phyloP scores from a whole-genome alignment of 2,888 invertebrate species.

The Athalia rosae region DNA sequence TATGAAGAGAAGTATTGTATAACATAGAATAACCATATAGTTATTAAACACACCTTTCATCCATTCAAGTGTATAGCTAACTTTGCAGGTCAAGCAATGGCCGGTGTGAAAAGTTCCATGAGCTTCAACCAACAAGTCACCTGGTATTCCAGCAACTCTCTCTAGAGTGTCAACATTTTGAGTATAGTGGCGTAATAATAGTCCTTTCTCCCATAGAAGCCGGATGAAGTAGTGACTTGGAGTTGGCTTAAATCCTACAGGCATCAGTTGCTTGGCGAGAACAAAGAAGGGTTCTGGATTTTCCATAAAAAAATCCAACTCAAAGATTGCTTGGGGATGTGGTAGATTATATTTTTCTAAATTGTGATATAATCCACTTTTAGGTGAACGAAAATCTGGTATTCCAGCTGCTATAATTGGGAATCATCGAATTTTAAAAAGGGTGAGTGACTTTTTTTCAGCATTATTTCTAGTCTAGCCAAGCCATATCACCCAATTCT shows the following conservation, averaged over 20 bases:
- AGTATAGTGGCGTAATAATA: slow-evolving; percentile 85
- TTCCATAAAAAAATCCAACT: slow-evolving; percentile 88
- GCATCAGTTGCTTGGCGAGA: slow-evolving; percentile 92
- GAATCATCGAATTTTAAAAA: not conserved
- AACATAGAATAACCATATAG: too few species aligned
- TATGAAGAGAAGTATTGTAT: not conserved
- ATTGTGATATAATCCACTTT: slow-evolving; percentile 93
- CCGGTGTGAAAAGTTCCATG: slow-evolving; percentile 95
- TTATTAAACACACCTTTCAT: slow-evolving; percentile 82
- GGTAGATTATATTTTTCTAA: slow-evolving; percentile 93
- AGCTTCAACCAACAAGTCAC: slow-evolving; percentile 92
- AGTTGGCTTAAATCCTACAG: slow-evolving; percentile 92
- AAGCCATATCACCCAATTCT: not conserved
- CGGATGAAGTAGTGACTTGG: slow-evolving; percentile 93
- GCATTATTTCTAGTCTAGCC: not conserved
- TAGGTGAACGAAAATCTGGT: slow-evolving; percentile 96
- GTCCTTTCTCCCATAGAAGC: slow-evolving; percentile 87
- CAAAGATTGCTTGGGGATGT: slow-evolving; percentile 94
- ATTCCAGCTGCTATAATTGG: slow-evolving; percentile 88
- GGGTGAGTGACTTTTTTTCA: not conserved
- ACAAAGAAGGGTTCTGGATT: slow-evolving; percentile 96
- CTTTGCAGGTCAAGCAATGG: slow-evolving; percentile 87
- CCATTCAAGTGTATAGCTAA: slow-evolving; percentile 86
- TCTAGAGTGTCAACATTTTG: slow-evolving; percentile 97
- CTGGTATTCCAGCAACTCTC: slow-evolving; percentile 87